Percentiles rank a stretch among this genome's conserved stretches.
Evolutionary conservation across 2,113 vertebrate genomes (phyloP).

Genomic region (Tupaia chinensis): DNA sequence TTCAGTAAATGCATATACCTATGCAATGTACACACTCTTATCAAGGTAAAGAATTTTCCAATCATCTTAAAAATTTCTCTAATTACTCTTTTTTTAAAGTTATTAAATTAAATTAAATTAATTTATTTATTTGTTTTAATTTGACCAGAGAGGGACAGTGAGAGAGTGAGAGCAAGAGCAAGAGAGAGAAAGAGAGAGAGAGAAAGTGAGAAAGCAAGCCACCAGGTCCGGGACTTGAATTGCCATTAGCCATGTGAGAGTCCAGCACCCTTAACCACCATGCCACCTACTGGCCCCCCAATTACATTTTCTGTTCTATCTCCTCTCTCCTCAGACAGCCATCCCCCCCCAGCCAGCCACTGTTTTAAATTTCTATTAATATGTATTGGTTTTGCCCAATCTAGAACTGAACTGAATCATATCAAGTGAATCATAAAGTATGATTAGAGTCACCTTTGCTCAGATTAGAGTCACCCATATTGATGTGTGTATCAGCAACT

Average conservation of each 20-base stretch:
- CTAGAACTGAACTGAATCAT: background rate
- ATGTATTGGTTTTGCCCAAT: background rate
- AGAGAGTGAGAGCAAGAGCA: too few relatives aligned
- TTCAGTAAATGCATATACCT: background rate
- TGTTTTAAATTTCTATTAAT: conserved; percentile 5
- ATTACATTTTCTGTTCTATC: background rate
- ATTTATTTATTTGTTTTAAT: too few relatives aligned
- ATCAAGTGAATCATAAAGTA: background rate
- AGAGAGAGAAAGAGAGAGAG: too few relatives aligned
- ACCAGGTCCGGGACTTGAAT: too few relatives aligned
- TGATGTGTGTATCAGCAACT: background rate
- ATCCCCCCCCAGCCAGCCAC: too few relatives aligned
- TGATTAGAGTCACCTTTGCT: too few relatives aligned
- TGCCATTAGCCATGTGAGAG: too few relatives aligned
- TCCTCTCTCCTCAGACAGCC: background rate
- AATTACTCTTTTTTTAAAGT: background rate
- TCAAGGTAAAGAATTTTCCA: background rate
- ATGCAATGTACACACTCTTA: background rate
- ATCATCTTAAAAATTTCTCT: background rate
- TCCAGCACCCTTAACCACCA: too few relatives aligned
- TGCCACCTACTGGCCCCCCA: too few relatives aligned
- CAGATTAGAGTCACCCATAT: background rate
- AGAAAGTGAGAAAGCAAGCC: too few relatives aligned
- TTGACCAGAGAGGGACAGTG: too few relatives aligned
- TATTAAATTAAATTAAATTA: too few relatives aligned